Conservation (phyloP, 2,113 vertebrate species). For the Siphamia tubifer region DNA sequence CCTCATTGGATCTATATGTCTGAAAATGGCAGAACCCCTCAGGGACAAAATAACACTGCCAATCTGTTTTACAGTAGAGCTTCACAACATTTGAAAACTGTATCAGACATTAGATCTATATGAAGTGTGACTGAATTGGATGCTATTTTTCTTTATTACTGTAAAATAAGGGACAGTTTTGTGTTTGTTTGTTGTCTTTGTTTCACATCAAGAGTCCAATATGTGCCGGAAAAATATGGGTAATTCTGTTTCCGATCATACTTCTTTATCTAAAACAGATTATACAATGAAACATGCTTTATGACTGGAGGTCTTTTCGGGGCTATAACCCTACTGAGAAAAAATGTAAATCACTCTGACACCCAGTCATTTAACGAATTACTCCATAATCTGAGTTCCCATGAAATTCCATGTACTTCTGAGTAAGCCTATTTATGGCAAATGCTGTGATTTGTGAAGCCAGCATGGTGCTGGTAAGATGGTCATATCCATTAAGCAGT, state of each 20-base stretch:
- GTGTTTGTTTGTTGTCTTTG: neutral
- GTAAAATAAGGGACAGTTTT: neutral
- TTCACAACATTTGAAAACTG: slow-evolving; percentile 24
- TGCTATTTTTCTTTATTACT: slow-evolving; percentile 27
- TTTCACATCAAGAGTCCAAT: neutral
- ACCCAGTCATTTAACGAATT: neutral
- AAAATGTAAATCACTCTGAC: neutral
- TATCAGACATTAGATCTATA: slow-evolving; percentile 16
- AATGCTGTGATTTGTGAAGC: slow-evolving; percentile 22
- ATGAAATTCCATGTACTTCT: neutral
- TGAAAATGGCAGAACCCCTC: slow-evolving; percentile 57
- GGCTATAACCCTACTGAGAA: neutral
- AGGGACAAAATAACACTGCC: slow-evolving; percentile 54
- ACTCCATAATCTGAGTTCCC: neutral
- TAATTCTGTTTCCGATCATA: too few relatives aligned
- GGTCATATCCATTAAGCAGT: slow-evolving; percentile 24
- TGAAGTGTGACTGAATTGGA: slow-evolving; percentile 22
- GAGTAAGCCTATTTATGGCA: neutral
- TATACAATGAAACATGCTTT: too few relatives aligned
- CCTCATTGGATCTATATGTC: slow-evolving; percentile 54
- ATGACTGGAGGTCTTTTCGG: neutral
- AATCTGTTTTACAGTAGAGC: slow-evolving; percentile 53
- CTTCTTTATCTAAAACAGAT: too few relatives aligned
- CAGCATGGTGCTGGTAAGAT: slow-evolving; percentile 16
- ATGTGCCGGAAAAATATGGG: too few relatives aligned